These are phyloP conservation scores for Pyrochroa serraticornis DNA, from an alignment of 2,888 invertebrate genomes.

Conservation along the genomic window DNA sequence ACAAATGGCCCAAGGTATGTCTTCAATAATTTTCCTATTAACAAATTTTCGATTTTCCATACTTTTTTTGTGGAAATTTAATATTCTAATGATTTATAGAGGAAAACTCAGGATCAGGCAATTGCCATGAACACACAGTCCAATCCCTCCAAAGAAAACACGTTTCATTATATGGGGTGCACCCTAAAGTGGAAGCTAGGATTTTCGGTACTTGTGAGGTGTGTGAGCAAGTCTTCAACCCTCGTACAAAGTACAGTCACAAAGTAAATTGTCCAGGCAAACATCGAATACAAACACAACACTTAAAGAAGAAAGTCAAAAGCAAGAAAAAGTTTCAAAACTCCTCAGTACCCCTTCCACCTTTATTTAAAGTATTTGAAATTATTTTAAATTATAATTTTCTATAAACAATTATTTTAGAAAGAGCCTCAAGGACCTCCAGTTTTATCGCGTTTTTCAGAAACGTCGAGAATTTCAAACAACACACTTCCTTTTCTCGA, in stretches of 20 bases:
- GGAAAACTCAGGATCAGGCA: no score
- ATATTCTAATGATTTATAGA: no score
- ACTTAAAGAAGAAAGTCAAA: slow-evolving; percentile 48
- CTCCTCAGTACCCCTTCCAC: slow-evolving; percentile 43
- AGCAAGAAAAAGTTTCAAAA: slow-evolving; percentile 43
- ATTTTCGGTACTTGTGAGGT: slow-evolving; percentile 51
- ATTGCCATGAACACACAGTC: slow-evolving; percentile 31
- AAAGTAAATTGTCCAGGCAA: slow-evolving; percentile 41
- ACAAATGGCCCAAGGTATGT: slow-evolving; percentile 3
- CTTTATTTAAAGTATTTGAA: slow-evolving; percentile 45
- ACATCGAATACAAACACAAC: slow-evolving; percentile 37
- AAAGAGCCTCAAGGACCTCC: no score
- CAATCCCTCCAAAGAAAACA: slow-evolving; percentile 51
- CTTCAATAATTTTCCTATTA: not conserved
- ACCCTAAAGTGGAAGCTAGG: slow-evolving; percentile 52
- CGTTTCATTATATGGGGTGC: slow-evolving; percentile 50
- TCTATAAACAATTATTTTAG: no score
- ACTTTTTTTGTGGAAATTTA: no score
- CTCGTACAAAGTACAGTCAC: slow-evolving; percentile 38
- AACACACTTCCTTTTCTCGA: not conserved
- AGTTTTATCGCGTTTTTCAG: not conserved
- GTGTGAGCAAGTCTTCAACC: slow-evolving; percentile 49
- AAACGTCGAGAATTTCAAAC: not conserved
- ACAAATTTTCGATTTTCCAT: no score
- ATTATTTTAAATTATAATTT: no score